These are phyloP conservation scores for Cyclina sinensis DNA, from an alignment of 1,140 invertebrate species.

Conservation along the genomic window DNA sequence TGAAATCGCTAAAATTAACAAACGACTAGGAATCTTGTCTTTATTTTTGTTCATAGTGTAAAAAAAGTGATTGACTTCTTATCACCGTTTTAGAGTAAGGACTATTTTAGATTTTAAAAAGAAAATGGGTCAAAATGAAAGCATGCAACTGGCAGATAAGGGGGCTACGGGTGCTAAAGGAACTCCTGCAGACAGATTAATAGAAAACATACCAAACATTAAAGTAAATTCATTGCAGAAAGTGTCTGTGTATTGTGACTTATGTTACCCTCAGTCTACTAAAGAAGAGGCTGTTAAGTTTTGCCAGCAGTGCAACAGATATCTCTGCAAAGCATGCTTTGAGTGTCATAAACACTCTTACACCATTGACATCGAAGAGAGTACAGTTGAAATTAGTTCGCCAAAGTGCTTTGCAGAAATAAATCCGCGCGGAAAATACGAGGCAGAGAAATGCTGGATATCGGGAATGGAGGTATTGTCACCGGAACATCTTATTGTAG, in stretches of 20 bases:
- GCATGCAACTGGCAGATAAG: no score
- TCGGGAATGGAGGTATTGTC: neutral
- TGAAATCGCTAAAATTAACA: no score
- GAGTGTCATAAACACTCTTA: neutral
- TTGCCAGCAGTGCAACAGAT: slow-evolving; percentile 15
- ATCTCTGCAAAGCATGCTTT: neutral
- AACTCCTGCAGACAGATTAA: no score
- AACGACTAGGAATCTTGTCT: no score
- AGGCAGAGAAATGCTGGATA: neutral
- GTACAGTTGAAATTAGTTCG: neutral
- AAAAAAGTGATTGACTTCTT: no score
- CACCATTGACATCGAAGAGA: neutral
- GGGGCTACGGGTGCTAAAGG: no score
- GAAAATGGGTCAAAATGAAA: no score
- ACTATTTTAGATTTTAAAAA: no score
- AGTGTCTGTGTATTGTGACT: slow-evolving; percentile 3
- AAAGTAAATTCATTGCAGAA: neutral
- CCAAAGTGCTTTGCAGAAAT: neutral
- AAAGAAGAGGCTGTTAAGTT: neutral
- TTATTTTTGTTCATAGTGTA: no score
- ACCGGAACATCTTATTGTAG: neutral
- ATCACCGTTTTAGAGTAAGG: no score
- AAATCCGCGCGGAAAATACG: neutral
- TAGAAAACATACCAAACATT: no score
- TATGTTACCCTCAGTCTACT: neutral